These are phyloP conservation scores for Trachymyrmex cornetzi DNA, from an alignment of 1,140 invertebrate species.

Conservation along the genomic window DNA sequence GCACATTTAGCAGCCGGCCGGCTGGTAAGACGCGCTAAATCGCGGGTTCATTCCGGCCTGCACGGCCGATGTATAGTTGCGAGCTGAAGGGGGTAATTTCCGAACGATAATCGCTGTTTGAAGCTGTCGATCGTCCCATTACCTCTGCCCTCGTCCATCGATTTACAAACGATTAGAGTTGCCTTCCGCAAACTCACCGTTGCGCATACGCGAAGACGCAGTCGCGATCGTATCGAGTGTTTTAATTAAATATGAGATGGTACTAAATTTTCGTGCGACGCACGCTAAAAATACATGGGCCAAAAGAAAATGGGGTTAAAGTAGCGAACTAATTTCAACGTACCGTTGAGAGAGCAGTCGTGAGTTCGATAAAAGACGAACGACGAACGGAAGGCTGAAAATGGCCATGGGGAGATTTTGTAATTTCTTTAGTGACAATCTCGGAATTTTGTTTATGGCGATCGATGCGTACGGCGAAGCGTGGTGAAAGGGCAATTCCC, in stretches of 20 bases:
- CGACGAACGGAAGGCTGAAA: background rate
- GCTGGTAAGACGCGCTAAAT: conserved; percentile 48
- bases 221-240: background rate
- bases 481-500: conserved; percentile 37
- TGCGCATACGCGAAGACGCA: background rate
- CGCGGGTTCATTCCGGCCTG: conserved; percentile 45
- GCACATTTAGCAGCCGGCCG: conserved; percentile 27
- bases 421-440: conserved; percentile 12
- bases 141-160: conserved; percentile 8
- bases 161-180: conserved; percentile 44
- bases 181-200: background rate
- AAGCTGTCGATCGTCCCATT: conserved; percentile 57
- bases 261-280: background rate
- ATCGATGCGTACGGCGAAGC: background rate
- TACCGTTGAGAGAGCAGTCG: background rate
- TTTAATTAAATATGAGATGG: conserved; percentile 19
- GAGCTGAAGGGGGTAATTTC: conserved; percentile 38
- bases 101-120: conserved; percentile 52
- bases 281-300: conserved; percentile 1
- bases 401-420: background rate
- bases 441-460: conserved; percentile 27
- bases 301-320: conserved; percentile 23
- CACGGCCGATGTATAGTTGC: conserved; percentile 24
- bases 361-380: background rate
- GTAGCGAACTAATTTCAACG: background rate